phyloP scores from a whole-genome alignment of 2,888 invertebrate genomes.

The Heteropelma amictum region DNA sequence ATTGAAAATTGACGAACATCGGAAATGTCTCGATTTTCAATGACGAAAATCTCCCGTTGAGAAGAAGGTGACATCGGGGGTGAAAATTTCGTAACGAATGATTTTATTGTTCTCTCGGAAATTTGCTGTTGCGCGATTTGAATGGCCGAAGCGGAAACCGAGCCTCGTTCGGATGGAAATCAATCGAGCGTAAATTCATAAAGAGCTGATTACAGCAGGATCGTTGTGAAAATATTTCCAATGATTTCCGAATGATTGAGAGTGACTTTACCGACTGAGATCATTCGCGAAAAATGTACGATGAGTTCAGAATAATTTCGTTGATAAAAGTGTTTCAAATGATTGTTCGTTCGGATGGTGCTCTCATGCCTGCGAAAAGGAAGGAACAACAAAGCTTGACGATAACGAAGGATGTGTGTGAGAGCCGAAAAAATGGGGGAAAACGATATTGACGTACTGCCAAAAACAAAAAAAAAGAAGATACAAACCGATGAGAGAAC shows the following conservation, averaged over 20 bases:
- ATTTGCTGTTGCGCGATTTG: not conserved
- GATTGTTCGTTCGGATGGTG: not conserved
- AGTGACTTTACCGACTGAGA: not conserved
- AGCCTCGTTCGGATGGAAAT: not conserved
- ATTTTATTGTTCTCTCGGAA: not conserved
- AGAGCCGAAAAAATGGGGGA: constrained; percentile 40
- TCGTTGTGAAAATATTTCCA: not conserved
- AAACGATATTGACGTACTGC: constrained; percentile 53
- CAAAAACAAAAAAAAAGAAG: constrained; percentile 38
- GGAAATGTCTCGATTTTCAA: constrained; percentile 23
- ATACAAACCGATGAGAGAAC: not conserved
- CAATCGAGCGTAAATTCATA: not conserved
- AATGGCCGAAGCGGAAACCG: not conserved
- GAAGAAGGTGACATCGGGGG: not conserved
- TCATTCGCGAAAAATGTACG: not conserved
- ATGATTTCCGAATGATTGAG: not conserved
- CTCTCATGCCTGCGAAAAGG: not conserved
- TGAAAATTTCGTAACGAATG: not conserved
- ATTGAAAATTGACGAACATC: constrained; percentile 3
- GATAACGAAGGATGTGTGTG: constrained; percentile 23
- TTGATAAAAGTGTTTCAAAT: not conserved
- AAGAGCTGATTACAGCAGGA: not conserved
- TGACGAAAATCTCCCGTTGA: not conserved
- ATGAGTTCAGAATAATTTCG: not conserved
- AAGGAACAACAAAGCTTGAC: too few relatives aligned